Percentiles rank a stretch among this genome's conserved stretches.
Evolutionary conservation across 92 coral and sea anemone species (phyloP).

Genomic region (Zoanthus sansibaricus): DNA sequence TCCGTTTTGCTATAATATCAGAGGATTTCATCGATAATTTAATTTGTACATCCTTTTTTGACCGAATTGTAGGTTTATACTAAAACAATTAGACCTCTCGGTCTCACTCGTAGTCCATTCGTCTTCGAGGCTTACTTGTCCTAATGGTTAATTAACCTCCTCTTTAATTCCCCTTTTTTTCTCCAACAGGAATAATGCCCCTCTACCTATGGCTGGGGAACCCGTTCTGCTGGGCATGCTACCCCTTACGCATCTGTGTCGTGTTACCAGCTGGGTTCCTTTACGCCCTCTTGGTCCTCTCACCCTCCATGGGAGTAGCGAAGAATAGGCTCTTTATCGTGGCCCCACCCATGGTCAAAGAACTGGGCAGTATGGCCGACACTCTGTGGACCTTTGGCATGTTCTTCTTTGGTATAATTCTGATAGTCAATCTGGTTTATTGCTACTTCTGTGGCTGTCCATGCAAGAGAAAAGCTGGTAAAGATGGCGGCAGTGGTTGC

Average conservation of each 20-base stretch:
- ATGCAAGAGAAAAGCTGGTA: conserved; percentile 64
- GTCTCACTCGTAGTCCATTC: too few relatives aligned
- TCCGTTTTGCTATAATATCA: too few relatives aligned
- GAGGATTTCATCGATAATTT: too few relatives aligned
- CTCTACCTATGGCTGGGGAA: conserved; percentile 97
- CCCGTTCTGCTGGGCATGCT: conserved; percentile 98
- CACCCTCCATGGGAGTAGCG: conserved; percentile 95
- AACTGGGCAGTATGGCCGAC: conserved; percentile 85
- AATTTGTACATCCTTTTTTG: too few relatives aligned
- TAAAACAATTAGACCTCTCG: too few relatives aligned
- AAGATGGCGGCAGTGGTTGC: conserved; percentile 68
- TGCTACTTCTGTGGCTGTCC: conserved; percentile 87
- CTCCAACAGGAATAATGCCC: conserved; percentile 85
- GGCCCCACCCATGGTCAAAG: conserved; percentile 86
- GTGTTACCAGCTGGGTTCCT: conserved; percentile 97
- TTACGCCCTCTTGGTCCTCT: conserved; percentile 81
- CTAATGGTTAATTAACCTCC: too few relatives aligned
- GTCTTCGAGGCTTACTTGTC: too few relatives aligned
- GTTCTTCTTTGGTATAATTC: conserved; percentile 93
- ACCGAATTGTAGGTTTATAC: too few relatives aligned
- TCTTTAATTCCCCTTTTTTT: too few relatives aligned
- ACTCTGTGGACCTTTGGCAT: conserved; percentile 98
- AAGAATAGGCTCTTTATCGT: conserved; percentile 84
- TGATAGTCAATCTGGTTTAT: conserved; percentile 69
- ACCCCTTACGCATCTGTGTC: conserved; percentile 89